Base-by-base conservation (phyloP, 2,113 vertebrate species). In the Phoenicopterus ruber region DNA sequence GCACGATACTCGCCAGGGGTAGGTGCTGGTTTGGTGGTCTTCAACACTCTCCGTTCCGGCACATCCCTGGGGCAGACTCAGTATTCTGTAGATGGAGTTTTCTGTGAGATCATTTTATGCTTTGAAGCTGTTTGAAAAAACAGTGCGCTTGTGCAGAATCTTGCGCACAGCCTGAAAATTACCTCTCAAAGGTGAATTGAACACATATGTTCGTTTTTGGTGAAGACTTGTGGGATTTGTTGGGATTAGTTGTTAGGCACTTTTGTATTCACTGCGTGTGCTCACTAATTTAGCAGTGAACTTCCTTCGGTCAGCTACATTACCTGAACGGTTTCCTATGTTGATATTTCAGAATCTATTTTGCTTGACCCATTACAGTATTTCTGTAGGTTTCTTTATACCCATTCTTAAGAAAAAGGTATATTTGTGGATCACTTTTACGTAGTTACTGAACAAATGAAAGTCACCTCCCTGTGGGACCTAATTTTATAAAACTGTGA, bases 301-400 rank as follows among this genome's bases (percentile, higher is more conserved):
- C n/a, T 74, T 66, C 40, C 32, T 42, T 82, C 49, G 42, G 28
- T 69, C 67, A 91, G 19, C 50, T 78, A 8, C 7, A 11, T 36
- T 72, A 36, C 10, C 32, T 42, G 26, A 58, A 34, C 0, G 1
- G 6, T 83, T 92, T 66, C 55, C 25, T 73, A 1, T 42, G 58
- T 16, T 79, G 70, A 66, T 42, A 44, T 8, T 73, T 93, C 14
- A 58, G 46, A 58, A 83, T 11, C 2, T 3, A 17, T 91, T 86
- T 93, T 73, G 16, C 57, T 82, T 76, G 70, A 71, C 21, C 31
- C 65, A 31, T 6, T 84, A 61, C 13, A 36, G 16, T 79, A 63
- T 89, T 90, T 94, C 88, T 91, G 52, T 28, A 86, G 62, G 32
- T 67, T 90, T 94, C 72, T 85, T 85, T 88, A 9, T 86, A 79